Percentiles rank a stretch among this genome's conserved stretches.
Conservation (phyloP, 2,888 invertebrate species). For the Cancer borealis region DNA sequence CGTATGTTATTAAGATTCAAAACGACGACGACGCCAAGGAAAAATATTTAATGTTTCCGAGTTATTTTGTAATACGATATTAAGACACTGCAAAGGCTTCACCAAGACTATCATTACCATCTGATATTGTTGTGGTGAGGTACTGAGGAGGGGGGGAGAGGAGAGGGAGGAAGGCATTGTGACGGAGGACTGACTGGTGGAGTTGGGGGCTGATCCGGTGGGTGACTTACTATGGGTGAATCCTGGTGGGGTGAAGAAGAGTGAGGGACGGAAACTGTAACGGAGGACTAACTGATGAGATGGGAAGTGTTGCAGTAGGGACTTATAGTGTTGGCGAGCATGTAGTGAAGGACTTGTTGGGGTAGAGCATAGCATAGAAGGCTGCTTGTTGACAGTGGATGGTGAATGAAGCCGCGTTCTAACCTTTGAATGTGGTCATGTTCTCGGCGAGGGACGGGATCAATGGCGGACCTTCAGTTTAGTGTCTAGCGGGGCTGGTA, state of each 20-base stretch:
- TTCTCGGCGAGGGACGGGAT: neutral
- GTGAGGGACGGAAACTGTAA: neutral
- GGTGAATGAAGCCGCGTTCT: neutral
- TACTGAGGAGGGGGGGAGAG: neutral
- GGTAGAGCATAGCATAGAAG: neutral
- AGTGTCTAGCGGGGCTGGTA: neutral
- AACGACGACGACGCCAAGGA: neutral
- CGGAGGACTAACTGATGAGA: neutral
- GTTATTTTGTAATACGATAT: neutral
- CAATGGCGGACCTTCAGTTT: conserved; percentile 1
- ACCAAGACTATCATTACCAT: neutral
- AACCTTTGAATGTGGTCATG: conserved; percentile 31
- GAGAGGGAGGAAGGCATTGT: neutral
- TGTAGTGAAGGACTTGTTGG: neutral
- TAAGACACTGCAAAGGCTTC: neutral
- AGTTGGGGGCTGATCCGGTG: neutral
- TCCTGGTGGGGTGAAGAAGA: neutral
- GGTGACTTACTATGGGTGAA: neutral
- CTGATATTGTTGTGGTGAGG: neutral
- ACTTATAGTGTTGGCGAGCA: neutral
- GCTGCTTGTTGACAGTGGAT: neutral
- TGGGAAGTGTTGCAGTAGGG: neutral
- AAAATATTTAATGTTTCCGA: neutral
- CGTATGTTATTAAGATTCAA: neutral
- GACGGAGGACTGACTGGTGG: neutral